phyloP scores from a whole-genome alignment of 2,797 vertebrate species.

The Labeo calbasu region DNA sequence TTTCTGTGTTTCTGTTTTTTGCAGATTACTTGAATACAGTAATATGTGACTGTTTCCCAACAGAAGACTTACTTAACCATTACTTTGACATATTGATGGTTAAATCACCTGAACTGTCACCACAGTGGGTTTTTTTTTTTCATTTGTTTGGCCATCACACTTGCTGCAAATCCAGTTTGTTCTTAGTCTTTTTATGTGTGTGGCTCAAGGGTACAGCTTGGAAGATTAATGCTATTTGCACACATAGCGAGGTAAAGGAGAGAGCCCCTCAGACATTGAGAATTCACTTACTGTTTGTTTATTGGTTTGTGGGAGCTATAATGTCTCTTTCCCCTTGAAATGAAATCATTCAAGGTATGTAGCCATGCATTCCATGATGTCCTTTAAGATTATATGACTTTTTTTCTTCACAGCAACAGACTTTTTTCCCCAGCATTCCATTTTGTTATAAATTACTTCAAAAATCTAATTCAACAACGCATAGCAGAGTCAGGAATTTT shows the following conservation, averaged over 20 bases:
- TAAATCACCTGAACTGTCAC: background rate
- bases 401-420: slow-evolving; percentile 1
- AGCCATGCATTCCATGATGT: background rate
- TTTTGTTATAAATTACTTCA: slow-evolving; percentile 38
- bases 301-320: slow-evolving; percentile 29
- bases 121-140: background rate
- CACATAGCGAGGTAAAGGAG: background rate
- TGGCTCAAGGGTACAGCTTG: slow-evolving; percentile 19
- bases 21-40: background rate
- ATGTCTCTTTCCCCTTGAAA: slow-evolving; percentile 13
- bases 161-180: slow-evolving; percentile 25
- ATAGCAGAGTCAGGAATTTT: slow-evolving; percentile 20
- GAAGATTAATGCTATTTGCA: slow-evolving; percentile 22
- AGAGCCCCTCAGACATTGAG: slow-evolving; percentile 2
- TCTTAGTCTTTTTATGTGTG: slow-evolving; percentile 9
- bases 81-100: background rate
- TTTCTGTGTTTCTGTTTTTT: background rate
- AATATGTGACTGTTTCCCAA: background rate
- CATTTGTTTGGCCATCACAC: slow-evolving; percentile 12
- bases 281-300: slow-evolving; percentile 29
- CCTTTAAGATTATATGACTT: background rate
- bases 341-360: slow-evolving; percentile 9
- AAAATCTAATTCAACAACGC: slow-evolving; percentile 23
- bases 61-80: no score
- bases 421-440: background rate